These are phyloP conservation scores for Oncorhynchus kisutch DNA, from an alignment of 2,113 vertebrate genomes.

Conservation along the genomic window DNA sequence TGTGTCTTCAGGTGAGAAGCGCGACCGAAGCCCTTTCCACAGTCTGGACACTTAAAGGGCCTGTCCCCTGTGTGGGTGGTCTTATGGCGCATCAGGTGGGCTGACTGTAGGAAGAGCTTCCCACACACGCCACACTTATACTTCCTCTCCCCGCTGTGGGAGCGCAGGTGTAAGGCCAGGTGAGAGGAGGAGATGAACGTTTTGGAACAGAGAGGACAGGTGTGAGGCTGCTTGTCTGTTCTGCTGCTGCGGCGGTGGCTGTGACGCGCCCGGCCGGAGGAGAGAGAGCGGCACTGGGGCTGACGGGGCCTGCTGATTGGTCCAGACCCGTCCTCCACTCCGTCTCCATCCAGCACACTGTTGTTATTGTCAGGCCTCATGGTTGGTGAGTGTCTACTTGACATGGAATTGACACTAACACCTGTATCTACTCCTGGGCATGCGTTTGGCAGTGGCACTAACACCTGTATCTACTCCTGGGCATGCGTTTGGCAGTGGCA, in stretches of 20 bases:
- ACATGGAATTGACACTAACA: not conserved
- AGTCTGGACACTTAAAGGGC: constrained; percentile 75
- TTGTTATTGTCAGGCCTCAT: not conserved
- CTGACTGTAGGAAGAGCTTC: constrained; percentile 72
- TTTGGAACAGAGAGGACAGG: constrained; percentile 67
- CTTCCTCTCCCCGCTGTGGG: constrained; percentile 67
- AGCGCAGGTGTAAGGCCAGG: constrained; percentile 68
- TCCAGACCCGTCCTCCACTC: not conserved
- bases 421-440: too few species aligned
- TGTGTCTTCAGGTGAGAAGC: constrained; percentile 78
- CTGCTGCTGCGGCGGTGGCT: constrained; percentile 52
- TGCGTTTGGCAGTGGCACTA: too few species aligned
- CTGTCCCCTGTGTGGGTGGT: constrained; percentile 72
- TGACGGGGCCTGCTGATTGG: constrained; percentile 20
- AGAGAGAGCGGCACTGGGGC: constrained; percentile 42
- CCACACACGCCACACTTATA: constrained; percentile 67
- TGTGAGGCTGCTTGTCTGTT: constrained; percentile 49
- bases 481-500: too few species aligned
- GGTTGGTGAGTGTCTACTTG: not conserved
- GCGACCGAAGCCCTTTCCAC: constrained; percentile 73
- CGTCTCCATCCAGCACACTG: not conserved
- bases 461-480: too few species aligned
- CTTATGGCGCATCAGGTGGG: constrained; percentile 74
- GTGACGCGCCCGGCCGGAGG: constrained; percentile 46
- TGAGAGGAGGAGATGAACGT: constrained; percentile 74